A percentile compares a stretch with the other conserved stretches of the same genome.
Conservation (phyloP, 2,797 vertebrate genomes). For the Tenualosa thibaudeaui region DNA sequence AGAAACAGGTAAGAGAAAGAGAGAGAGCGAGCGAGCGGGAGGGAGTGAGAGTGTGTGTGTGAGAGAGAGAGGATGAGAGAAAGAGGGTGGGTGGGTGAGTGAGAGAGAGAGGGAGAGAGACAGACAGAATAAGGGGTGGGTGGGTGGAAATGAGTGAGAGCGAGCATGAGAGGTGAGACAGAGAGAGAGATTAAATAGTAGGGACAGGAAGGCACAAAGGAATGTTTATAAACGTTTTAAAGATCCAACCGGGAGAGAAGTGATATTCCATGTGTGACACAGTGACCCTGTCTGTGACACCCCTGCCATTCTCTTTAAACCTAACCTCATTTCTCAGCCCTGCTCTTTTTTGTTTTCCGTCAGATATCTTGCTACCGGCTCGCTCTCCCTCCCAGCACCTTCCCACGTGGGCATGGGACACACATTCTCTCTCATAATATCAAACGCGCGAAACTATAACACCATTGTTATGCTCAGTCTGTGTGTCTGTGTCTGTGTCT, state of each 20-base stretch:
- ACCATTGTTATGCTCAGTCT: neutral
- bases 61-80: too few relatives aligned
- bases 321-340: neutral
- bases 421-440: neutral
- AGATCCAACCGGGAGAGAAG: neutral
- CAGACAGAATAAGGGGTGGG: too few relatives aligned
- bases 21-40: too few relatives aligned
- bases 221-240: neutral
- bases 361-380: neutral
- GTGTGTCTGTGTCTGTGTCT: neutral
- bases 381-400: neutral
- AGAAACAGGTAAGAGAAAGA: too few relatives aligned
- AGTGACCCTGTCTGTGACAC: neutral
- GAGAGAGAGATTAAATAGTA: neutral
- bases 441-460: neutral
- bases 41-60: neutral
- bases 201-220: neutral
- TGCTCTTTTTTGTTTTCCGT: neutral
- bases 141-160: too few relatives aligned
- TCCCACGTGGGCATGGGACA: neutral
- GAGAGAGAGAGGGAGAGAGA: too few relatives aligned
- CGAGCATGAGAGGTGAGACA: too few relatives aligned
- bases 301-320: neutral
- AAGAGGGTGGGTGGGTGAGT: too few relatives aligned
- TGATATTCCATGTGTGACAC: neutral